Base-by-base conservation (phyloP, 2,797 vertebrate genomes). In the Champsocephalus gunnari region DNA sequence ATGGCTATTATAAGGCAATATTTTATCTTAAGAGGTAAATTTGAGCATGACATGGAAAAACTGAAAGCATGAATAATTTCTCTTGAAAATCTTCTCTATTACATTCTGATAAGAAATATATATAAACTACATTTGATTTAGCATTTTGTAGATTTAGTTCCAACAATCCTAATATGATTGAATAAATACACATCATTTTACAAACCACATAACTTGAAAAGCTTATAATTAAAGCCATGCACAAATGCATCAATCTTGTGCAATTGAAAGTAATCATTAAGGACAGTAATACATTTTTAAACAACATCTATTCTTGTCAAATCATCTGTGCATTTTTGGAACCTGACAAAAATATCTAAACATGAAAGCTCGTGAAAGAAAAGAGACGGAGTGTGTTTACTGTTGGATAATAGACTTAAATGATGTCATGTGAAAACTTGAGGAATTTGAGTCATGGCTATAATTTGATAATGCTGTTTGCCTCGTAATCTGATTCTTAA, bases 401-500 rank as follows among this genome's bases (percentile, higher is more conserved):
- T 63, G 59, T 89, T 81, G 75, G 88, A 91, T 93, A 92, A 93
- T 90, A 82, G 71, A 87, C 80, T 89, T 94, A 94, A 95, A 93
- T 88, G 80, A 95, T 93, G 90, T 94, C 95, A 95, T 95, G 93
- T 95, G 94, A 92, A 92, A 92, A 91, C 80, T 89, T 89, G 77
- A 91, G 89, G 93, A 93, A 96, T 95, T 92, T 83, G 60, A 92
- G 89, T 92, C 87, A 89, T 81, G 92, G 91, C 92, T 93, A 84
- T 93, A 94, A 94, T 95, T 94, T 92, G 91, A 87, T 95, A 95
- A 96, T 94, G 92, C 81, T 91, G 90, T 95, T 96, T 95, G 88
- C 88, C 87, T 94, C 84, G 70, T 95, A 95, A 95, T 95, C 90
- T 91, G 94, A 95, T 96, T 93, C 82, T 79, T 55, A 69, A 79